Evolutionary conservation across 2,888 invertebrate species (phyloP).

Genomic region (Acanthopleura granulata): DNA sequence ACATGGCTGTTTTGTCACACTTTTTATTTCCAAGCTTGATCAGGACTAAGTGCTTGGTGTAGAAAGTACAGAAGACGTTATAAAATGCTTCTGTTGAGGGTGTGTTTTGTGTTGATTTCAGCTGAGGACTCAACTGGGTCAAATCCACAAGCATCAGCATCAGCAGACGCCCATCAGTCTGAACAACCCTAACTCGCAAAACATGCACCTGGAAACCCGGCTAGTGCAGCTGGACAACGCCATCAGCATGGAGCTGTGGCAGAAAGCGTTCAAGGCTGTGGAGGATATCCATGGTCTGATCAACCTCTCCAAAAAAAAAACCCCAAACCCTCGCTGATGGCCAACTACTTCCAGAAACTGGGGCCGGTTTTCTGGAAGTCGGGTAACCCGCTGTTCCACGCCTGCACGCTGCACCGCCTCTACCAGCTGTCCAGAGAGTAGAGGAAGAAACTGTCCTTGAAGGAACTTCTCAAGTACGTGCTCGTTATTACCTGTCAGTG

Average conservation of each 20-base stretch:
- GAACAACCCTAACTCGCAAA: slow-evolving; percentile 94
- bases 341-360: slow-evolving; percentile 97
- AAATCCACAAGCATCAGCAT: slow-evolving; percentile 83
- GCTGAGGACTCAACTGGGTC: slow-evolving; percentile 94
- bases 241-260: slow-evolving; percentile 99
- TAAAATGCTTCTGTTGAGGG: too few relatives aligned
- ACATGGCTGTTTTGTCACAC: too few relatives aligned
- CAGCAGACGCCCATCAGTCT: slow-evolving; percentile 78
- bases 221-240: slow-evolving; percentile 96
- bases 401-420: slow-evolving; percentile 93
- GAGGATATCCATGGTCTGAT: slow-evolving; percentile 98
- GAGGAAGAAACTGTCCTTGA: slow-evolving; percentile 95
- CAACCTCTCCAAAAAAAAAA: slow-evolving; percentile 95
- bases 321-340: slow-evolving; percentile 97
- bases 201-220: slow-evolving; percentile 95
- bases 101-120: slow-evolving; percentile 36
- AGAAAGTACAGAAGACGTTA: too few relatives aligned
- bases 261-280: slow-evolving; percentile 98
- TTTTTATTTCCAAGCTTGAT: too few relatives aligned
- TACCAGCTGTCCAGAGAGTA: slow-evolving; percentile 95
- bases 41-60: too few relatives aligned
- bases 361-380: slow-evolving; percentile 99
- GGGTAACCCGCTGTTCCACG: slow-evolving; percentile 97
- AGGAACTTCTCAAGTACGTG: slow-evolving; percentile 87
- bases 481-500: not conserved